Evolutionary conservation across 2,888 invertebrate genomes (phyloP).

Genomic region (Balanococcus diminutus): DNA sequence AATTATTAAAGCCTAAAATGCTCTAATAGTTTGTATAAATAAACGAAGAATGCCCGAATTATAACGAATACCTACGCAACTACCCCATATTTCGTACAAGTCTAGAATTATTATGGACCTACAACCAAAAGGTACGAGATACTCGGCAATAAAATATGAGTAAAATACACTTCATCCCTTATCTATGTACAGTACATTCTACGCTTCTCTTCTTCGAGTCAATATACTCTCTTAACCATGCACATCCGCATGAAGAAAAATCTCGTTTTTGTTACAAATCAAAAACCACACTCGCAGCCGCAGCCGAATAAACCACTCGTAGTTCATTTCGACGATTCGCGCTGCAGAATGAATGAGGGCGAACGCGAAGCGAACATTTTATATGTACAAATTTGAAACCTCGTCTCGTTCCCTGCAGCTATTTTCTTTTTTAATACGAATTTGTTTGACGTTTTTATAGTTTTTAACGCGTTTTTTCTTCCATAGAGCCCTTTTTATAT

Average conservation of each 20-base stretch:
- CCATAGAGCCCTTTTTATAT: background rate
- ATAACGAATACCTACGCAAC: background rate
- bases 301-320: background rate
- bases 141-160: background rate
- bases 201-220: background rate
- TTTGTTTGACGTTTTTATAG: constrained; percentile 21
- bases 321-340: background rate
- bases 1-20: background rate
- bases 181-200: too few relatives aligned
- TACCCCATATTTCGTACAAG: too few relatives aligned
- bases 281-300: background rate
- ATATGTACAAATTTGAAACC: background rate
- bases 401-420: background rate
- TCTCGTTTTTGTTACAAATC: background rate
- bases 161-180: background rate
- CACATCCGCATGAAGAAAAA: background rate
- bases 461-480: background rate
- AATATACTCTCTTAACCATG: background rate
- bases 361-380: background rate
- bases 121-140: too few relatives aligned
- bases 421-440: constrained; percentile 6
- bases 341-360: too few relatives aligned
- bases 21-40: background rate
- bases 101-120: too few relatives aligned
- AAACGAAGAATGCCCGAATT: background rate